Evolutionary conservation across 2,888 invertebrate species (phyloP), one percentile per base, ranked within the genome.

Genomic region (Eupeodes latifasciatus): DNA sequence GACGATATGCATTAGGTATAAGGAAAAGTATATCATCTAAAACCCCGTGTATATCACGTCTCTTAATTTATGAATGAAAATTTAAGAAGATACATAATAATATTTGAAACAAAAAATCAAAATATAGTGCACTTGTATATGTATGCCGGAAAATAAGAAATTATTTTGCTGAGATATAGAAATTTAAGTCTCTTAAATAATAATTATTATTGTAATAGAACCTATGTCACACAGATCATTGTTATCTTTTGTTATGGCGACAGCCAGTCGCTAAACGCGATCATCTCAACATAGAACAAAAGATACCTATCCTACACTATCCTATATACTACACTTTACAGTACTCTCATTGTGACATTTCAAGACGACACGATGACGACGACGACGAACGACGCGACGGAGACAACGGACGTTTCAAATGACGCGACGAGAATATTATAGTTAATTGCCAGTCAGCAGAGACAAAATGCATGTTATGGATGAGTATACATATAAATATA

Each of bases 351-450:
- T 49, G n/a, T 66, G 49, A 49, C 27, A 66, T 49, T 66, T 61
- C 40, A 14, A 34, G 40, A 40, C 40, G 40, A 40, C 40, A 40
- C 40, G 40, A 40, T 40, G 40, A 40, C 40, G 40, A 40, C 40
- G 27, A 27, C 19, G 19, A 19, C 19, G 19, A n/a, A n/a, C n/a
- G n/a, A n/a, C 27, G 40, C 3, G 4, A 40, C 40, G 40, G 9
- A 40, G 40, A 40, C 40, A 40, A 40, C 40, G 49, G 27, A 66
- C 66, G 66, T 66, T 66, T 66, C n/a, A 49, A 10, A 66, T 66
- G 64, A 64, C 66, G 49, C 66, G 66, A 66, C 49, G 49, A 49
- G 66, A 66, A 66, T 66, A 49, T 51, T 34, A 40, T 40, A 66
- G 49, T 66, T 66, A 27, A 66, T 66, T 66, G 66, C 14, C 16